These are phyloP conservation scores for Hypolimnas misippus DNA, from an alignment of 2,888 invertebrate genomes.

Conservation along the genomic window DNA sequence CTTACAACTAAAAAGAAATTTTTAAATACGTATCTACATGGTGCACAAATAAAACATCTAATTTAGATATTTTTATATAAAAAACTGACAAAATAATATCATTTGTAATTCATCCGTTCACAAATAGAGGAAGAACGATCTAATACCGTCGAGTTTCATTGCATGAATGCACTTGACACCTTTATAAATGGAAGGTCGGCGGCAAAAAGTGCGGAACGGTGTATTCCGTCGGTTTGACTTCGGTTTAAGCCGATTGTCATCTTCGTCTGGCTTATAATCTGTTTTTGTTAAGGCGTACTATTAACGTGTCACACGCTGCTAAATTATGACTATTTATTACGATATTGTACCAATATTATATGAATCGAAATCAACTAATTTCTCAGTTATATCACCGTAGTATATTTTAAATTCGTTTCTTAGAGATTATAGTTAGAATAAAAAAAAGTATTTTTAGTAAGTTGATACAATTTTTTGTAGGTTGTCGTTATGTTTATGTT, in stretches of 20 bases:
- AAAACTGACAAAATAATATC: conserved; percentile 3
- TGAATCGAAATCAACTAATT: neutral
- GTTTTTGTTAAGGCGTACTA: conserved; percentile 21
- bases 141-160: conserved; percentile 65
- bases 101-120: conserved; percentile 16
- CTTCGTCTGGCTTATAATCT: conserved; percentile 32
- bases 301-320: conserved; percentile 20
- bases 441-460: too few species aligned
- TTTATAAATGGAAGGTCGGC: conserved; percentile 66
- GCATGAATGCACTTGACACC: conserved; percentile 73
- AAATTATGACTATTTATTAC: conserved; percentile 22
- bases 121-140: too few species aligned
- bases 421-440: too few species aligned
- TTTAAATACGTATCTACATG: too few species aligned
- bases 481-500: too few species aligned
- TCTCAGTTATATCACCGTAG: neutral
- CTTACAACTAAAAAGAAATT: too few species aligned
- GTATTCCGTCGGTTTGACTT: conserved; percentile 40
- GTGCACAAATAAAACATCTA: too few species aligned
- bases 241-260: conserved; percentile 41
- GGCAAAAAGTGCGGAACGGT: conserved; percentile 59
- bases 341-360: neutral
- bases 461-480: too few species aligned
- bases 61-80: conserved; percentile 15
- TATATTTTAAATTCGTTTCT: neutral